Base-by-base conservation (phyloP, 2,797 vertebrate species). In the Simalia tracyae region DNA sequence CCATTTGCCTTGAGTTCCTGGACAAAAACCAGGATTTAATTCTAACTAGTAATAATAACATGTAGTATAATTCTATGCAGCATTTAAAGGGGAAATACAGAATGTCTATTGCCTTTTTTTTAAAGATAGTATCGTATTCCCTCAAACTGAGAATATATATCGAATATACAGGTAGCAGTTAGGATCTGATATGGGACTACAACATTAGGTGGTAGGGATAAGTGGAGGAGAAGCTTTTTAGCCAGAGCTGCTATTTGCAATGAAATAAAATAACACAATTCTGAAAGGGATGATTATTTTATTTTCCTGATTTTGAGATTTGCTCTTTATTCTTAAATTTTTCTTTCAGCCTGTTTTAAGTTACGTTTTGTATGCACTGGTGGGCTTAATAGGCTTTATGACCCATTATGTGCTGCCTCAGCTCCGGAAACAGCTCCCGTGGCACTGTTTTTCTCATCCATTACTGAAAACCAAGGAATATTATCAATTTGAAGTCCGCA, bases 371-470 rank as follows among this genome's bases (percentile, higher is more conserved):
- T 99, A 99, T 76, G 97, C 98, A 7, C 96, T 99, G 96, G 97
- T 99, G 93, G 99, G 98, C 94, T 97, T 97, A 0, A 98, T 99
- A 94, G 99, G 99, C 3, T 96, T 99, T 93, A 97, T 99, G 95
- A 99, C 98, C 64, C 99, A 99, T 97, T 99, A 99, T 88, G 97
- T 99, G 96, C 97, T 99, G 96, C 99, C 99, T 95, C 99, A 99
- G 94, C 97, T 99, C 84, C 98, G 99, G 89, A 99, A 99, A 95
- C 99, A 99, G 97, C 98, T 99, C 90, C 99, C 99, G 5, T 99
- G 99, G 99, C 98, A 98, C 96, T 99, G 99, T 96, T 99, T 99
- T 98, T 99, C 99, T 59, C 99, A 99, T 91, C 99, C 99, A 0
- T 97, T 99, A 96, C 98, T 99, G 97, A 99, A 99, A 98, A 99